Percentiles rank a stretch among this genome's conserved stretches.
phyloP scores from a whole-genome alignment of 2,113 vertebrate species.

The Echinops telfairi region DNA sequence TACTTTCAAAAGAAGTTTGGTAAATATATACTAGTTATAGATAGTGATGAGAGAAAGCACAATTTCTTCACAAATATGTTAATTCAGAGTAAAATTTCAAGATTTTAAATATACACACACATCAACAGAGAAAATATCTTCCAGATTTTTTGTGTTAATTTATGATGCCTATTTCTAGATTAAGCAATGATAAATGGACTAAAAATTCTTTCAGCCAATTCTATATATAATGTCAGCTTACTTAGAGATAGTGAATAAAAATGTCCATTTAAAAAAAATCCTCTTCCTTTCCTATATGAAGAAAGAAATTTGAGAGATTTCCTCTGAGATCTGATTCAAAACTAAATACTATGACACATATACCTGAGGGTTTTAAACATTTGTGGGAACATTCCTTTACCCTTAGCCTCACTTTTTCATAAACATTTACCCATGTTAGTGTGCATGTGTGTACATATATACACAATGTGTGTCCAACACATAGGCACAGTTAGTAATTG shows the following conservation, averaged over 20 bases:
- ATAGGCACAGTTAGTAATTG: no score
- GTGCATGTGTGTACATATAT: no score
- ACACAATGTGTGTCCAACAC: no score
- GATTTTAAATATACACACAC: neutral
- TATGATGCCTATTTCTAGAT: conserved; percentile 26
- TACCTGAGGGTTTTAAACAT: no score
- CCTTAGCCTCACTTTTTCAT: no score
- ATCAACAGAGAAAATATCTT: neutral
- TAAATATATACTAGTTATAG: conserved; percentile 51
- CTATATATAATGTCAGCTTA: neutral
- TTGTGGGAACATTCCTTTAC: no score
- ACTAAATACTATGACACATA: no score
- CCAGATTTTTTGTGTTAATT: conserved; percentile 28
- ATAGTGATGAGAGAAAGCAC: conserved; percentile 4
- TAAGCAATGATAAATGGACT: neutral
- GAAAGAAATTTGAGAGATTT: neutral
- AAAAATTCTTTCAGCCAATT: neutral
- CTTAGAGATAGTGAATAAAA: neutral
- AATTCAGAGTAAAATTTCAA: conserved; percentile 21
- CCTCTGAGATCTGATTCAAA: no score
- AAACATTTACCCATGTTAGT: no score
- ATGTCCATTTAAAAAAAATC: neutral
- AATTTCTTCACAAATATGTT: neutral
- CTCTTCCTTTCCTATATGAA: neutral
- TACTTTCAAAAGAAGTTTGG: conserved; percentile 13